Conservation (phyloP, 2,797 vertebrate genomes). For the Sandelia bainsii region DNA sequence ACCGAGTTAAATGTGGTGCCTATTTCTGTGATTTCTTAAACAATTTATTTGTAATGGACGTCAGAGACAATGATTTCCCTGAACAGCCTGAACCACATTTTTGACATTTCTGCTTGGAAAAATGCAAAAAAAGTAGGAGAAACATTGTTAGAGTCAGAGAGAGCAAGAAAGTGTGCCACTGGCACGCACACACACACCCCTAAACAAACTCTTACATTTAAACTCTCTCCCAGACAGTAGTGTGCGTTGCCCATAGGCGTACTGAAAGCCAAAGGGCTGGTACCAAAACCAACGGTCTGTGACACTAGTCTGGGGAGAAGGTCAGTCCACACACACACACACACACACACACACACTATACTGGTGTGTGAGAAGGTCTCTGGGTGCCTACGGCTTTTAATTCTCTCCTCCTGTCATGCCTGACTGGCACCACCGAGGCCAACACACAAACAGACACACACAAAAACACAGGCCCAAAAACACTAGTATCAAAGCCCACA, state of each 20-base stretch:
- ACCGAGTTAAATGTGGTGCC: no score
- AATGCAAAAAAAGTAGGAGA: not conserved
- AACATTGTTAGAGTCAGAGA: conserved; percentile 1
- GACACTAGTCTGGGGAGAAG: conserved; percentile 71
- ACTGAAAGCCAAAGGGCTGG: conserved; percentile 63
- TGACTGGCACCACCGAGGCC: conserved; percentile 69
- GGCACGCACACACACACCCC: not conserved
- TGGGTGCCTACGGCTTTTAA: conserved; percentile 70
- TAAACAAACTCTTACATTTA: conserved; percentile 47
- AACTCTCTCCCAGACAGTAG: conserved; percentile 49
- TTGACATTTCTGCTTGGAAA: conserved; percentile 29
- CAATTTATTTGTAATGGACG: no score
- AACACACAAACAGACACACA: conserved; percentile 32
- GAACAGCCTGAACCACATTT: conserved; percentile 1
- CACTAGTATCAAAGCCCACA: conserved; percentile 4
- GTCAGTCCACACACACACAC: conserved; percentile 59
- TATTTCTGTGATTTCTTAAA: no score
- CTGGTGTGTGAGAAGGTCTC: conserved; percentile 74
- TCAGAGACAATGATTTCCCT: no score
- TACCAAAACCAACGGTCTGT: conserved; percentile 69
- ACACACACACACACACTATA: conserved; percentile 39
- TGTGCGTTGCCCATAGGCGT: conserved; percentile 53
- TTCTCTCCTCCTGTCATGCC: conserved; percentile 76
- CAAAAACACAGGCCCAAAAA: not conserved
- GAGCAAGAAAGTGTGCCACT: not conserved